phyloP scores from a whole-genome alignment of 2,888 invertebrate genomes.

The Apantesis nais region DNA sequence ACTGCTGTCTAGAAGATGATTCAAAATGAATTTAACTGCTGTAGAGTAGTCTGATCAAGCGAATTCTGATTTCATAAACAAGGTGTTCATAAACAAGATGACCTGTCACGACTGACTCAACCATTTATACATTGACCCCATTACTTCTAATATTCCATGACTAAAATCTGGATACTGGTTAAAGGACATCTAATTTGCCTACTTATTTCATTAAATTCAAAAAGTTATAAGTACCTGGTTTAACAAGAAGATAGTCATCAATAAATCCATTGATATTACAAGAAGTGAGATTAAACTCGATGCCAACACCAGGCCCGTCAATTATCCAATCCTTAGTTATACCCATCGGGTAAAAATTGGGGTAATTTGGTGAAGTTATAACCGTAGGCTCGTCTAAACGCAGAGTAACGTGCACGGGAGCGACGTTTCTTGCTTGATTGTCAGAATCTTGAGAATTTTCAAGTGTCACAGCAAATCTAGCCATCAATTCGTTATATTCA shows the following conservation, averaged over 20 bases:
- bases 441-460: conserved; percentile 51
- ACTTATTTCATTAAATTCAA: background rate
- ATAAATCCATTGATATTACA: conserved; percentile 66
- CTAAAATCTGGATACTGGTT: background rate
- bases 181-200: background rate
- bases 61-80: background rate
- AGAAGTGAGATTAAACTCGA: conserved; percentile 75
- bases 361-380: conserved; percentile 68
- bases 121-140: background rate
- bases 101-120: no score
- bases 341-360: conserved; percentile 63
- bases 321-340: conserved; percentile 71
- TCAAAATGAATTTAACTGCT: background rate
- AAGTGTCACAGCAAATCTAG: conserved; percentile 54
- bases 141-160: background rate
- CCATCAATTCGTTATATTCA: conserved; percentile 55
- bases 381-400: conserved; percentile 56
- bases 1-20: no score
- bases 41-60: background rate
- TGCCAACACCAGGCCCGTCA: conserved; percentile 71
- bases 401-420: conserved; percentile 55
- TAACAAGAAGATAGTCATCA: conserved; percentile 73
- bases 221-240: conserved; percentile 66
- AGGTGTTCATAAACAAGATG: background rate
- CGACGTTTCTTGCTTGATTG: conserved; percentile 45